These are phyloP conservation scores for Sarcophaga carnaria DNA, from an alignment of 2,888 invertebrate genomes.

Conservation along the genomic window DNA sequence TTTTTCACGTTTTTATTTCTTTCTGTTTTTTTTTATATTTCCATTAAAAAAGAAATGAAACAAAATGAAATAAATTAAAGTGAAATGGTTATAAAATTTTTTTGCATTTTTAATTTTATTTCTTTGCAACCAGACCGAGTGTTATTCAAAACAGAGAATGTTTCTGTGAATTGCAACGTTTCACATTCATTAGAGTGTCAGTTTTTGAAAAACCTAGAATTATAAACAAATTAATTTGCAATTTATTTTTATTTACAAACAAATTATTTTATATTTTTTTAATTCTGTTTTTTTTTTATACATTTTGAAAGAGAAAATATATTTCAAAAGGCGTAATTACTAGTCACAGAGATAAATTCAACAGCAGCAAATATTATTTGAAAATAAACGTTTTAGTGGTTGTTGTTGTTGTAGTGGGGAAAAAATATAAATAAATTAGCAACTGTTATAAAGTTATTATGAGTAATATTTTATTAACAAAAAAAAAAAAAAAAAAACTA, in stretches of 20 bases:
- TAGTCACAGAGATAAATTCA: not conserved
- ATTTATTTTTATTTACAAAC: not conserved
- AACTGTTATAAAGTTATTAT: not conserved
- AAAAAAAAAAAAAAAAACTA: not conserved
- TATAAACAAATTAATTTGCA: not conserved
- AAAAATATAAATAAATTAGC: no score
- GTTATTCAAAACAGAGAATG: no score
- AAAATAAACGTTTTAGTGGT: no score
- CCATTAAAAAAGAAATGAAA: not conserved
- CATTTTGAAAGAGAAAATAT: not conserved
- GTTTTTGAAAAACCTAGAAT: not conserved
- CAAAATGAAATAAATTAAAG: no score
- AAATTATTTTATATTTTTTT: not conserved
- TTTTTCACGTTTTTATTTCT: not conserved
- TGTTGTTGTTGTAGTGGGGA: no score
- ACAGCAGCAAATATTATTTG: no score
- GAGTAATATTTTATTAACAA: not conserved
- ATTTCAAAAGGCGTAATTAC: not conserved
- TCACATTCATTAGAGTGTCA: not conserved
- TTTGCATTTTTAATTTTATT: not conserved
- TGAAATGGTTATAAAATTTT: not conserved
- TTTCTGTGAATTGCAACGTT: not conserved
- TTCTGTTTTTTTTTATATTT: not conserved
- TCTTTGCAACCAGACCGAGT: not conserved
- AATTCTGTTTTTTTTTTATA: not conserved